These are phyloP conservation scores for Drosophila demipolita DNA, from an alignment of 2,888 invertebrate genomes.

Conservation along the genomic window DNA sequence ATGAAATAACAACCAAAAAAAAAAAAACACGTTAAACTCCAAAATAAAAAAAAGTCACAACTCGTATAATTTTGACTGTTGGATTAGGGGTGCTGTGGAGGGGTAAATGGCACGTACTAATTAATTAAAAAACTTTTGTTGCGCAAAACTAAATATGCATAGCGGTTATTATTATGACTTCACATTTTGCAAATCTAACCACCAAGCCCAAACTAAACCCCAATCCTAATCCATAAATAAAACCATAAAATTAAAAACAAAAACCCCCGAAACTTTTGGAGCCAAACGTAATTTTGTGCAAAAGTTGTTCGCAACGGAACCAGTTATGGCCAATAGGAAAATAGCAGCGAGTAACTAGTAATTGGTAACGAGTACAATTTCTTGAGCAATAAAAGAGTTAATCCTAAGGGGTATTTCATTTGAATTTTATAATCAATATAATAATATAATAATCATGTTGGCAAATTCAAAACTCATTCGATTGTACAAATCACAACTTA, in stretches of 20 bases:
- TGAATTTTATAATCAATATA: not conserved
- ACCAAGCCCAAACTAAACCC: not conserved
- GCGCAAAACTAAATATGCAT: slow-evolving; percentile 74
- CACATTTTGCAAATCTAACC: slow-evolving; percentile 44
- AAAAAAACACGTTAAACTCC: slow-evolving; percentile 2
- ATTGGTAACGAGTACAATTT: not conserved
- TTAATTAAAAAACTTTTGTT: slow-evolving; percentile 75
- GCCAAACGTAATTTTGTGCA: slow-evolving; percentile 34
- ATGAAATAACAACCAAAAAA: slow-evolving; percentile 19
- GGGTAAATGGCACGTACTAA: slow-evolving; percentile 64
- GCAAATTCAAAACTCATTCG: not conserved
- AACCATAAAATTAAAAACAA: not conserved
- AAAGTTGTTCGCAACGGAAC: slow-evolving; percentile 26
- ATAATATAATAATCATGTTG: not conserved
- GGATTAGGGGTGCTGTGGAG: not conserved
- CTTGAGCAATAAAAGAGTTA: not conserved
- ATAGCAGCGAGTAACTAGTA: slow-evolving; percentile 2
- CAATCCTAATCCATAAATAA: not conserved
- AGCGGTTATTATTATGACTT: slow-evolving; percentile 69
- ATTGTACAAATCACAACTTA: not conserved
- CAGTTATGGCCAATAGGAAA: not conserved
- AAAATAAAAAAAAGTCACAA: slow-evolving; percentile 18
- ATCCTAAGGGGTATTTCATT: not conserved
- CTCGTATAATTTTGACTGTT: slow-evolving; percentile 24
- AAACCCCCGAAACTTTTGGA: slow-evolving; percentile 31